Base-by-base conservation (phyloP, 2,113 vertebrate species). In the Chaetops frenatus region DNA sequence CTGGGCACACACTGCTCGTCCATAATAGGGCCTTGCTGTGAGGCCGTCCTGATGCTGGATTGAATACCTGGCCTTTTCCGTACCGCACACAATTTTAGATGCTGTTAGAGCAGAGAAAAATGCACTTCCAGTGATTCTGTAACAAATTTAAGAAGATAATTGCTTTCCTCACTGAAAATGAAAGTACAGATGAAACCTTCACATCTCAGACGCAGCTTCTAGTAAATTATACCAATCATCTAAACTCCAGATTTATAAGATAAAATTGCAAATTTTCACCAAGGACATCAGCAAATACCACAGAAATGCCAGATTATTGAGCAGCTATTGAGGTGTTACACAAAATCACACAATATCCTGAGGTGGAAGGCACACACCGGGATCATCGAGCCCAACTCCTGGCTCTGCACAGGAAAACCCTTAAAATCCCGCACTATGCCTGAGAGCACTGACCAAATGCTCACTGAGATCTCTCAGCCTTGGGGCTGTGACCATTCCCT, bases 291-390 rank as follows among this genome's bases (percentile, higher is more conserved):
- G n/a, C 6, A 33, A 64, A 27, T 38, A 3, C 31, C 4, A 1
- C 1, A 27, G n/a, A 42, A 74, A 35, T 5, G 5, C 0, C 0
- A 47, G 38, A n/a, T 2, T 40, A 24, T 13, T 2, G 1, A 31
- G 42, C 36, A 53, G 51, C 38, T 53, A 14, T 5, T 25, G 29
- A 56, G 57, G 29, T 5, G 0, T 11, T 58, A 7, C 20, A 29
- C 9, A 35, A 35, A 19, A 36, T 23, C n/a, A 23, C 12, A 29
- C 40, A 76, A 27, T 61, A 61, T 69, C 17, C 40, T 35, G 21
- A 54, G 5, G 21, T 35, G 17, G n/a, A 54, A 47, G 45, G 14
- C 53, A 31, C 14, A 11, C 11, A 15, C 0, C 0, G 33, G 3
- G 16, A 53, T 67, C 22, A 20, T 28, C 0, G 0, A 38, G 19